Evolutionary conservation across 2,888 invertebrate species (phyloP).

Genomic region (Leptogaster cylindrica): DNA sequence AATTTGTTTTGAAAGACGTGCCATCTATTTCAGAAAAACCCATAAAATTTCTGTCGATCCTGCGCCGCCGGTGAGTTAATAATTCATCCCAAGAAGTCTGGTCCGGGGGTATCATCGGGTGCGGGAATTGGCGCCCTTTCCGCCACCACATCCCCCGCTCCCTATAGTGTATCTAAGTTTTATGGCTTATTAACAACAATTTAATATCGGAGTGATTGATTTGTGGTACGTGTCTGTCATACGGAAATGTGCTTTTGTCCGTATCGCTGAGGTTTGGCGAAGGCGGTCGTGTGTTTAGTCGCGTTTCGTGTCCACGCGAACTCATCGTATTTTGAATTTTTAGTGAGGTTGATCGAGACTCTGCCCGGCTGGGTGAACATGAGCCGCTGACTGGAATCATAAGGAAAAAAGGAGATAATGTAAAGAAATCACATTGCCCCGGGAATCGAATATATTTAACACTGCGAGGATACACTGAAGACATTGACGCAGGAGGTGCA

Average conservation of each 20-base stretch:
- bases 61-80: neutral
- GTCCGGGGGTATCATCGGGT: too few relatives aligned
- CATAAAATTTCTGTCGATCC: conserved; percentile 1
- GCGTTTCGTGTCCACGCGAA: conserved; percentile 13
- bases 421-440: neutral
- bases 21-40: neutral
- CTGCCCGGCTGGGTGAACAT: too few relatives aligned
- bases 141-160: neutral
- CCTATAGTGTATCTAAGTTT: neutral
- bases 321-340: neutral
- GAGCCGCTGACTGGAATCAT: too few relatives aligned
- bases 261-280: neutral
- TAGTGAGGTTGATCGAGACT: conserved; percentile 20
- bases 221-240: conserved; percentile 31
- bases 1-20: neutral
- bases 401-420: too few relatives aligned
- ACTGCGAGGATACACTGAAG: conserved; percentile 19
- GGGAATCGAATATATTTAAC: conserved; percentile 28
- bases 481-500: conserved; percentile 7
- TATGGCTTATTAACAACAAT: conserved; percentile 36
- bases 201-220: conserved; percentile 36
- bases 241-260: neutral
- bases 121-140: neutral
- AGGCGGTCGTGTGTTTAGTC: conserved; percentile 20
- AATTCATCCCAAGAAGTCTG: neutral